phyloP scores from a whole-genome alignment of 2,888 invertebrate genomes.

The Chalcis sispes region DNA sequence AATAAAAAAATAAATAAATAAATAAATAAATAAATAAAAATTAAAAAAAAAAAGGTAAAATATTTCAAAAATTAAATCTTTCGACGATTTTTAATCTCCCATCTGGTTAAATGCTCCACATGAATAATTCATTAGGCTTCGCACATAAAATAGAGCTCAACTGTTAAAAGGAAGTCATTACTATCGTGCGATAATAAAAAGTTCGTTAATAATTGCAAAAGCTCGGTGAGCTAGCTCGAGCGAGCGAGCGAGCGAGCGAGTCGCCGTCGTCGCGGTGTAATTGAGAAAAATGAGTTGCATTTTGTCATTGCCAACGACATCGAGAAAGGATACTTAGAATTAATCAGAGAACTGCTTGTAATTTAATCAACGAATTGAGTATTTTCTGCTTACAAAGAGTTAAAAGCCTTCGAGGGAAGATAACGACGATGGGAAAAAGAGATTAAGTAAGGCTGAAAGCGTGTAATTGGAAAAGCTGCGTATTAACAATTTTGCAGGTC shows the following conservation, averaged over 20 bases:
- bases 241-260: not conserved
- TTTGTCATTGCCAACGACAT: slow-evolving; percentile 44
- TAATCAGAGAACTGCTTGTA: slow-evolving; percentile 71
- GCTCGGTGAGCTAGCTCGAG: not conserved
- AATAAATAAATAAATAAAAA: too few relatives aligned
- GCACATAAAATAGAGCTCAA: not conserved
- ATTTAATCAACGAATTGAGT: slow-evolving; percentile 75
- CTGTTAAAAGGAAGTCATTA: slow-evolving; percentile 19
- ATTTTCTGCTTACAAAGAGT: slow-evolving; percentile 75
- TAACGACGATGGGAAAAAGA: slow-evolving; percentile 56
- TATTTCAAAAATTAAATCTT: too few relatives aligned
- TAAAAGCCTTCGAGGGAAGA: slow-evolving; percentile 59
- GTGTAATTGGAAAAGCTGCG: slow-evolving; percentile 74
- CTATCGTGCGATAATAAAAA: not conserved
- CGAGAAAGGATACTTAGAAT: slow-evolving; percentile 70
- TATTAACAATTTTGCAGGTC: slow-evolving; percentile 75
- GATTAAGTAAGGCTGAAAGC: slow-evolving; percentile 55
- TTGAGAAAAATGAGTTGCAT: slow-evolving; percentile 48
- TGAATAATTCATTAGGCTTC: not conserved
- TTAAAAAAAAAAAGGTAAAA: too few relatives aligned
- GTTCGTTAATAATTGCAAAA: slow-evolving; percentile 13
- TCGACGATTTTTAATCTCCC: too few relatives aligned
- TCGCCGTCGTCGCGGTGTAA: slow-evolving; percentile 10
- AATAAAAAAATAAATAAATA: too few relatives aligned
- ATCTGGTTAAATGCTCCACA: not conserved